These are phyloP conservation scores for Propithecus perrieri DNA, from an alignment of 2,797 vertebrate species.

Conservation along the genomic window DNA sequence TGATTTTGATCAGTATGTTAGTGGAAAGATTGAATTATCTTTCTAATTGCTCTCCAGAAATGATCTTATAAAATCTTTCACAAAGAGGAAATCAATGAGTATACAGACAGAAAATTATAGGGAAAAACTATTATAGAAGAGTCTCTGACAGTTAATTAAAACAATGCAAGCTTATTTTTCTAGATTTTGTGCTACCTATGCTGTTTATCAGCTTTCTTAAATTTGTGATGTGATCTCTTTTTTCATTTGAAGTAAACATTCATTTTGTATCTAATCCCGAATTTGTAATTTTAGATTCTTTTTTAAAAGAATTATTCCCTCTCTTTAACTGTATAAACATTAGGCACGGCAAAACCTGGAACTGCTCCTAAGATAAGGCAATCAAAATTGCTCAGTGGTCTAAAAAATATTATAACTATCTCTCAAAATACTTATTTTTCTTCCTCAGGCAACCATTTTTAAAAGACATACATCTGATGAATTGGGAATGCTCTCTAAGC, in stretches of 20 bases:
- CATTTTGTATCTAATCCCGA: slow-evolving; percentile 6
- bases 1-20: background rate
- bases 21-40: slow-evolving; percentile 39
- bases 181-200: background rate
- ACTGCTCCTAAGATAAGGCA: background rate
- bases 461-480: slow-evolving; percentile 1
- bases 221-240: background rate
- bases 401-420: slow-evolving; percentile 34
- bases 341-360: background rate
- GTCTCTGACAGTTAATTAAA: background rate
- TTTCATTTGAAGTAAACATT: background rate
- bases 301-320: background rate
- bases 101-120: background rate
- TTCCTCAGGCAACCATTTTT: background rate
- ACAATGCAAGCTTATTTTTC: background rate
- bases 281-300: background rate
- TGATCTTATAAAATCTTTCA: background rate
- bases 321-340: background rate
- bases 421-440: slow-evolving; percentile 32
- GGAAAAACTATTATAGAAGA: background rate
- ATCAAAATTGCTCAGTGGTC: background rate
- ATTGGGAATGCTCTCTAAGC: background rate
- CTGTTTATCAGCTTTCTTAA: background rate
- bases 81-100: slow-evolving; percentile 16
- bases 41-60: slow-evolving; percentile 39